Base-by-base conservation (phyloP, 30 jellyfish, hydroid and myxozoan species). In the Haliclystus octoradiatus region DNA sequence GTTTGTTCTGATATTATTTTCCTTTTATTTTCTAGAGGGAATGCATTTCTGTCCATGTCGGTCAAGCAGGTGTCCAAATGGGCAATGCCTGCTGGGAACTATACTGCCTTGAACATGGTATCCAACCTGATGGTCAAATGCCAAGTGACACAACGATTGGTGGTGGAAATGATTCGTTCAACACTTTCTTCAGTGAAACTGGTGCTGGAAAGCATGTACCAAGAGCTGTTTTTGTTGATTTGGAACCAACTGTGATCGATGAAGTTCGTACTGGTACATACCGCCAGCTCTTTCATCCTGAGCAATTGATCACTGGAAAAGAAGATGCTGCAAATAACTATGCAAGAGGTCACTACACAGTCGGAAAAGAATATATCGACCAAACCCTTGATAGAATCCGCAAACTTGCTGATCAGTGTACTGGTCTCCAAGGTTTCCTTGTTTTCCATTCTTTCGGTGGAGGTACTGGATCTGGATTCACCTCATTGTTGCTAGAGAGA, bases 301-400 rank as follows among this genome's bases (percentile, higher is more conserved):
- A 85, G 92, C 95, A 84, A 47, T 71, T 84, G 29, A 84, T 84
- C 69, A 78, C 94, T 34, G 95, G 95, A 26, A 84, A 84, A 62
- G 95, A 84, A 67, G 95, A 84, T 66, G 95, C 95, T 0, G 95
- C n/a, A n/a, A n/a, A n/a, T n/a, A n/a, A n/a, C n/a, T n/a, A n/a
- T n/a, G n/a, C n/a, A n/a, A n/a, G n/a, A 93, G 33, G 72, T 22
- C 72, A 63, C 33, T 63, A 63, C 72, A 63, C 72, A 27, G 72
- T 63, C 65, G 72, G 72, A 28, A 63, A 63, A 46, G 61, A 63
- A 28, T 27, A 27, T 46, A 63, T 63, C 72, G 72, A 63, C 65
- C 62, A 27, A 27, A 32, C 61, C 4, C 23, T 63, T 2, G 72
- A 63, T 32, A 32, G 72, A n/a, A n/a, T n/a, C n/a, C n/a, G n/a